Base-by-base conservation (phyloP, 2,113 vertebrate species). In the Colinus virginianus region DNA sequence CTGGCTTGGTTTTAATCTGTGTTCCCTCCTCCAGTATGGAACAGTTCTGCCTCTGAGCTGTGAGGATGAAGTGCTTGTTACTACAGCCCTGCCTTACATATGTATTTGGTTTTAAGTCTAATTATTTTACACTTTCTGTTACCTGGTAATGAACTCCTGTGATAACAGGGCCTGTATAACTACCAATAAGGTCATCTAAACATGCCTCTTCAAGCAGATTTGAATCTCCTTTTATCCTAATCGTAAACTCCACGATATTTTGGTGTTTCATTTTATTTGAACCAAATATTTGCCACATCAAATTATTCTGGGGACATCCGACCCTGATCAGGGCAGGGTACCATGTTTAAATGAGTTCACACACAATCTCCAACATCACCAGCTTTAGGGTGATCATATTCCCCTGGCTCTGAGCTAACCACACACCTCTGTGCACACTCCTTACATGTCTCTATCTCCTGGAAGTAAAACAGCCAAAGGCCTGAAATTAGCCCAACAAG, bases 301-400 rank as follows among this genome's bases (percentile, higher is more conserved):
- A 84, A 85, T 78, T 74, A 81, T 19, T 55, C 21, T 45, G 15
- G 15, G 15, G 11, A 11, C 56, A 15, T 28, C 42, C 16, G 11
- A 49, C 67, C 26, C 49, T 66, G 46, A 64, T 56, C 55, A 55
- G 51, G 43, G 78, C 45, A n/a, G 62, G 34, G 36, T 19, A 38
- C 61, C 25, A 28, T 63, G 28, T 11, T 25, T 18, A 25, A 40
- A 26, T 28, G 61, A 38, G 17, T 11, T 40, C 6, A 2, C 61
- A 28, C 38, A 21, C 34, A 34, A 63, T 28, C 36, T 63, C 11
- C 36, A 16, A 19, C 26, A 5, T 40, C 17, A 26, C 78, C 90
- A 92, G 92, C 86, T 88, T 87, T 81, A 92, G 87, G 88, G 61
- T 42, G 76, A 85, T 40, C 32, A 87, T 55, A 10, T 36, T 58